Evolutionary conservation across 2,888 invertebrate genomes (phyloP).

Genomic region (Plutella xylostella): DNA sequence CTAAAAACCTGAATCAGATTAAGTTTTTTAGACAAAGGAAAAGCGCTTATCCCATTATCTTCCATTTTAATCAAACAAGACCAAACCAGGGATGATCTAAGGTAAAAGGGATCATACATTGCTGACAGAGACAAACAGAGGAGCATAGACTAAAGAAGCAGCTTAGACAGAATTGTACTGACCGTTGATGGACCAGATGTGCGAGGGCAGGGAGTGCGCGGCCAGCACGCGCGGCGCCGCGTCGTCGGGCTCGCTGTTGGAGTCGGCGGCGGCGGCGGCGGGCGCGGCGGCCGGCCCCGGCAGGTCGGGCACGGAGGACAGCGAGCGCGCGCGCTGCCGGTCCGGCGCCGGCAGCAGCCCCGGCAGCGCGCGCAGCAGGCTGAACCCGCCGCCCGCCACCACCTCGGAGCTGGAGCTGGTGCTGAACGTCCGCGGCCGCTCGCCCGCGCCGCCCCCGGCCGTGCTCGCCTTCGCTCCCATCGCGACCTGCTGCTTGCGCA

Average conservation of each 20-base stretch:
- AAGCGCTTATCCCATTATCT: too few species aligned
- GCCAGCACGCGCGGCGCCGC: slow-evolving; percentile 77
- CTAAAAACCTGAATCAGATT: too few species aligned
- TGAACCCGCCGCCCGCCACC: slow-evolving; percentile 74
- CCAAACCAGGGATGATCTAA: too few species aligned
- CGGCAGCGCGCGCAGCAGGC: slow-evolving; percentile 76
- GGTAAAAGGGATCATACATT: too few species aligned
- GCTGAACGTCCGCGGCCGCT: slow-evolving; percentile 81
- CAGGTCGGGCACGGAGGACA: slow-evolving; percentile 86
- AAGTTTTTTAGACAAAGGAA: too few species aligned
- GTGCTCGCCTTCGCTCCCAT: slow-evolving; percentile 92
- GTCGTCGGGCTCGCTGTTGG: slow-evolving; percentile 74
- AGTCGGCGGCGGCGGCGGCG: slow-evolving; percentile 76
- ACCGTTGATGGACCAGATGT: slow-evolving; percentile 94
- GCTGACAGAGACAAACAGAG: too few species aligned
- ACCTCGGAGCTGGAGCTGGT: slow-evolving; percentile 78
- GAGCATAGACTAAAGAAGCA: too few species aligned
- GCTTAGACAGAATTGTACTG: too few species aligned
- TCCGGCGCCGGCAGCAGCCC: slow-evolving; percentile 79
- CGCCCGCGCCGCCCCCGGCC: slow-evolving; percentile 80
- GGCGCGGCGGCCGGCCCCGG: slow-evolving; percentile 73
- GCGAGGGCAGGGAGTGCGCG: slow-evolving; percentile 90
- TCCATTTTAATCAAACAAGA: too few species aligned
- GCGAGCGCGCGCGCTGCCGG: slow-evolving; percentile 83
- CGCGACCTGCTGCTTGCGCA: slow-evolving; percentile 48